Evolutionary conservation across 2,113 vertebrate genomes (phyloP).

Genomic region (Opisthocomus hoazin): DNA sequence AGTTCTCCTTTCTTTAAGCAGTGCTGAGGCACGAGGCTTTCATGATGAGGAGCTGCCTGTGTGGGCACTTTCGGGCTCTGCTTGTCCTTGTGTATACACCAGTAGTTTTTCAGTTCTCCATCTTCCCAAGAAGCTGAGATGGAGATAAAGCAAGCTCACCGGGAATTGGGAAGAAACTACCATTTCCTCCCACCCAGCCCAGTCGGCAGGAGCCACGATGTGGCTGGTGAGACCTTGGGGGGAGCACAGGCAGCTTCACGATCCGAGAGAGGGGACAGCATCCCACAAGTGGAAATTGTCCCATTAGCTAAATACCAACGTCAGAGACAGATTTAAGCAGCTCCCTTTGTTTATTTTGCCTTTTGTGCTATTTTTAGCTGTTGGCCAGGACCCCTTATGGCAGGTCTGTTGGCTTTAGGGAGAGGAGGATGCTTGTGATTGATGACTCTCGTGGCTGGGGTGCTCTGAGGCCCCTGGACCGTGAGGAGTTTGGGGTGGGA

Average conservation of each 20-base stretch:
- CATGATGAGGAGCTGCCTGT: not conserved
- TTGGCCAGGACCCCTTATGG: not conserved
- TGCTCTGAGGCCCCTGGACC: too few relatives aligned
- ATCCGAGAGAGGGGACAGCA: not conserved
- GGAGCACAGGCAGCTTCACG: fast-evolving
- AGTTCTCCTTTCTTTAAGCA: not conserved
- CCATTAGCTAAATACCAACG: not conserved
- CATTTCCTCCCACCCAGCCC: not conserved
- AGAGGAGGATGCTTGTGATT: not conserved
- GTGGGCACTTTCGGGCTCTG: fast-evolving
- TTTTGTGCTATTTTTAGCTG: not conserved
- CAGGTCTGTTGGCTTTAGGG: not conserved
- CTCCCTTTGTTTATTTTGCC: not conserved
- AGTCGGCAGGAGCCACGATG: not conserved
- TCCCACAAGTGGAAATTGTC: not conserved
- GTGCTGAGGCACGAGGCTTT: not conserved
- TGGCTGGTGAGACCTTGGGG: not conserved
- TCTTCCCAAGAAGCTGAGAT: not conserved
- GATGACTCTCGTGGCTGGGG: not conserved
- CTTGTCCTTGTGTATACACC: fast-evolving
- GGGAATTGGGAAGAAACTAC: not conserved
- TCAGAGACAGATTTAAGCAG: not conserved
- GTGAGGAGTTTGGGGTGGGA: fast-evolving
- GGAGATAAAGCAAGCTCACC: not conserved
- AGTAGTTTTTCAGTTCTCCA: not conserved